phyloP scores from a whole-genome alignment of 1,140 invertebrate species.

The Saxidomus purpurata region DNA sequence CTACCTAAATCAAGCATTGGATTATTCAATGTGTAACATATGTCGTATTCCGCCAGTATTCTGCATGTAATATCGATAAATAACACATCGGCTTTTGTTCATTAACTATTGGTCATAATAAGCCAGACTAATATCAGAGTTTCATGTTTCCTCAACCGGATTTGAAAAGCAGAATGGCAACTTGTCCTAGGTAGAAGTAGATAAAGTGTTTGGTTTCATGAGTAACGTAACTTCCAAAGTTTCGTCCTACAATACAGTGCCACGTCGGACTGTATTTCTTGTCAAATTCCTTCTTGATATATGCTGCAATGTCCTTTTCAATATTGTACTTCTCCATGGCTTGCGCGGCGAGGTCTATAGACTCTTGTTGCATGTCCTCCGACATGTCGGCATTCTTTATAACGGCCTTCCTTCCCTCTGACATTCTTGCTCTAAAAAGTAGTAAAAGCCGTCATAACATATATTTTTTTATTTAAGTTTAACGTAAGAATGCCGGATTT shows the following conservation, averaged over 20 bases:
- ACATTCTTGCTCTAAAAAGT: constrained; percentile 89
- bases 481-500: too few species aligned
- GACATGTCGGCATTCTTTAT: constrained; percentile 99
- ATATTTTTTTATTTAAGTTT: too few species aligned
- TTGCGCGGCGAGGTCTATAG: constrained; percentile 99
- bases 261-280: constrained; percentile 96
- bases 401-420: constrained; percentile 97
- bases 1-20: too few species aligned
- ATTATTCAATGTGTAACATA: too few species aligned
- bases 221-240: constrained; percentile 97
- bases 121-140: too few species aligned
- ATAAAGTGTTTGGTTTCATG: constrained; percentile 94
- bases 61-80: too few species aligned
- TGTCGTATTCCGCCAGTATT: too few species aligned
- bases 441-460: too few species aligned
- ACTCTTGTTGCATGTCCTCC: constrained; percentile 99
- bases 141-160: background rate
- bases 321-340: constrained; percentile 99
- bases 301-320: constrained; percentile 91
- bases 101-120: too few species aligned
- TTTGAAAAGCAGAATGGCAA: constrained; percentile 10
- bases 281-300: constrained; percentile 88
- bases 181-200: constrained; percentile 21
- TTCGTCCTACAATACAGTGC: constrained; percentile 97
- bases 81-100: too few species aligned